Base-by-base conservation (phyloP, 2,888 invertebrate genomes). In the Acanthosepion pharaonis region DNA sequence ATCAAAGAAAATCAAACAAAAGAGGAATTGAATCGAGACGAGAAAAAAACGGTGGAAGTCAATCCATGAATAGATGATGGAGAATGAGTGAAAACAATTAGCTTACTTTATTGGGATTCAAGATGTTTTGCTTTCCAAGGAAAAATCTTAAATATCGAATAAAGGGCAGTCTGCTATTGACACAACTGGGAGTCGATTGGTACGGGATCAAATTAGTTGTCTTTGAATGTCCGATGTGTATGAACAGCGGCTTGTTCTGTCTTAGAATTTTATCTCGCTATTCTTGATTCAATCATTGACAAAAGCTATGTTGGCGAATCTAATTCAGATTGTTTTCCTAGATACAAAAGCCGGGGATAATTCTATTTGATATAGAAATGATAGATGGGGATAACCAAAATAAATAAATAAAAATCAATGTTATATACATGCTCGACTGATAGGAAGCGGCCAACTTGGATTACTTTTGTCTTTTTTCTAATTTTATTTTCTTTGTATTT, bases 71-170 rank as follows among this genome's bases (percentile, higher is more conserved):
- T n/a, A 78, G n/a, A n/a, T 78, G 78, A 78, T n/a, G n/a, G 11
- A 78, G 78, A 78, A 78, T 78, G n/a, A 23, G n/a, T 15, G n/a
- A 78, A 78, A n/a, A 11, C 78, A 78, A 78, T 78, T 78, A 33
- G 78, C 78, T 78, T 78, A 78, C 78, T 23, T 78, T 78, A 33
- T 78, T 78, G 78, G 78, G 78, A 78, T 78, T 78, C n/a, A 78
- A 78, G 78, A 78, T n/a, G 78, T 78, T 78, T 78, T 78, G 78
- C 78, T 78, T 78, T 78, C 20, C 78, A 78, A 33, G 78, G 78
- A 78, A n/a, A 78, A 78, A 78, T 78, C 78, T n/a, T 78, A 78
- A 78, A 78, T 78, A 78, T 78, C 78, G 78, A 78, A 78, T 78
- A 78, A 78, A 78, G 78, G n/a, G 11, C n/a, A 33, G 78, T 33